Conservation (phyloP, 2,797 vertebrate species). For the Columba guinea region DNA sequence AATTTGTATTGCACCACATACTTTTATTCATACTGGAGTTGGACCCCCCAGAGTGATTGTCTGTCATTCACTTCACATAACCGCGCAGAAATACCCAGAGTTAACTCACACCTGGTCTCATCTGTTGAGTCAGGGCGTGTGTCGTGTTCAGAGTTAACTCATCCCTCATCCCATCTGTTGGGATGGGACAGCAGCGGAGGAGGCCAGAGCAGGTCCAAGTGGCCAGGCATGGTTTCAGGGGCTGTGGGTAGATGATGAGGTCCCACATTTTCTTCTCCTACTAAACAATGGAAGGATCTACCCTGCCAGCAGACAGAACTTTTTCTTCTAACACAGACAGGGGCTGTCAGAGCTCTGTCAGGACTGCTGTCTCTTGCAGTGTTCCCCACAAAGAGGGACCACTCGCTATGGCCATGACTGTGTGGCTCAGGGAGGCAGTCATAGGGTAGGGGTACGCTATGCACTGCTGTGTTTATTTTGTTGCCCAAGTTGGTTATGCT, state of each 20-base stretch:
- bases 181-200: neutral
- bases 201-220: neutral
- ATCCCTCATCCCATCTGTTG: too few species aligned
- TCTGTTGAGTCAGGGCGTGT: too few species aligned
- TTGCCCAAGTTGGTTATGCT: neutral
- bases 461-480: neutral
- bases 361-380: neutral
- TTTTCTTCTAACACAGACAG: neutral
- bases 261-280: neutral
- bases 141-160: too few species aligned
- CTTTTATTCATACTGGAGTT: too few species aligned
- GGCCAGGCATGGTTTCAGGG: neutral
- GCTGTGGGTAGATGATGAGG: neutral
- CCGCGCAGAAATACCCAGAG: too few species aligned
- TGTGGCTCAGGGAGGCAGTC: neutral
- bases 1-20: too few species aligned
- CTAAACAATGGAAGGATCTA: neutral
- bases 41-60: too few species aligned
- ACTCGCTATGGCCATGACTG: rapidly evolving
- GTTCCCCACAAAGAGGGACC: neutral
- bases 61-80: too few species aligned
- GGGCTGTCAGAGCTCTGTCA: neutral
- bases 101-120: too few species aligned
- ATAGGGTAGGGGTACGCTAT: rapidly evolving
- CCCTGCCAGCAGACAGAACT: neutral